phyloP scores from a whole-genome alignment of 2,888 invertebrate species.

The Dendrolimus houi region DNA sequence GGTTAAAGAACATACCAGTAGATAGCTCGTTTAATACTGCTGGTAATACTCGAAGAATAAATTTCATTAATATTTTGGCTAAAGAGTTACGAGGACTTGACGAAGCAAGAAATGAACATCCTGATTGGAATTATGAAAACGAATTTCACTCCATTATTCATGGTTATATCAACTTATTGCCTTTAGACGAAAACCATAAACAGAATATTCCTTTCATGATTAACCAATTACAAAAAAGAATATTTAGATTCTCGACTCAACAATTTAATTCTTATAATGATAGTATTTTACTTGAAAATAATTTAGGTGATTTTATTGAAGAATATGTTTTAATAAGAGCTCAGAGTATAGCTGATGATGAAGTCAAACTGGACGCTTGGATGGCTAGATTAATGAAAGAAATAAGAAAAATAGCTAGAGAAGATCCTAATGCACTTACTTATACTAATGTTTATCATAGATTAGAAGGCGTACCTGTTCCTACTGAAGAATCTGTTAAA shows the following conservation, averaged over 20 bases:
- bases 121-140: conserved; percentile 26
- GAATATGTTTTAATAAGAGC: conserved; percentile 34
- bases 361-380: conserved; percentile 39
- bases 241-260: conserved; percentile 6
- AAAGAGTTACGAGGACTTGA: conserved; percentile 36
- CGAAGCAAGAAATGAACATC: conserved; percentile 23
- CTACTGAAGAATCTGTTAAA: conserved; percentile 25
- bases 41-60: conserved; percentile 28
- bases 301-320: conserved; percentile 36
- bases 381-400: conserved; percentile 33
- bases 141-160: conserved; percentile 25
- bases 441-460: conserved; percentile 28
- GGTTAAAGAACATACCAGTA: conserved; percentile 43
- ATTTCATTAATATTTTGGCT: conserved; percentile 37
- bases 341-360: conserved; percentile 35
- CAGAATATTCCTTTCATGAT: conserved; percentile 20
- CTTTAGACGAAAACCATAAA: conserved; percentile 21
- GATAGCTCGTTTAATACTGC: conserved; percentile 25
- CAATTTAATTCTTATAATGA: conserved; percentile 3
- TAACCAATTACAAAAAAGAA: conserved; percentile 25
- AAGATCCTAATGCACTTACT: conserved; percentile 17
- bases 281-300: conserved; percentile 13
- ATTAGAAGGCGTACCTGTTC: conserved; percentile 21
- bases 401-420: conserved; percentile 28
- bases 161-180: conserved; percentile 21